Conservation (phyloP, 2,888 invertebrate species). For the Amphiduros pacificus region DNA sequence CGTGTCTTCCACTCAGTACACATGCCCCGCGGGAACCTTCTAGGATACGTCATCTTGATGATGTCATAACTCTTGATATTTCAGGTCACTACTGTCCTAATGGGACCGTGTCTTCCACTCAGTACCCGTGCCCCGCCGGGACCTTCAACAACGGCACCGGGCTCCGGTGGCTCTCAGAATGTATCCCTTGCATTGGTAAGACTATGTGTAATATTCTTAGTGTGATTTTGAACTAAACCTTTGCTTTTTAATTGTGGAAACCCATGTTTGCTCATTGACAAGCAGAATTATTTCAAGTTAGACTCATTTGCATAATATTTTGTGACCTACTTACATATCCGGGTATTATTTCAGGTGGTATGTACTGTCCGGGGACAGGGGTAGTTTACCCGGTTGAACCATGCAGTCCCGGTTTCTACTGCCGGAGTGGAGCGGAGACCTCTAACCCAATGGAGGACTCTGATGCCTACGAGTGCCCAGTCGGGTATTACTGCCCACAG, state of each 20-base stretch:
- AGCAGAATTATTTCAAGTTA: too few species aligned
- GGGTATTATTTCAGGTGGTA: slow-evolving; percentile 41
- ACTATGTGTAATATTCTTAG: too few species aligned
- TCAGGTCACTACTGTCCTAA: slow-evolving; percentile 48
- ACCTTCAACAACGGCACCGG: slow-evolving; percentile 52
- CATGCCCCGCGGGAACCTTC: slow-evolving; percentile 51
- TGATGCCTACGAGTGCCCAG: slow-evolving; percentile 50
- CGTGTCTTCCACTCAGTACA: slow-evolving; percentile 38
- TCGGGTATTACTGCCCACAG: slow-evolving; percentile 50
- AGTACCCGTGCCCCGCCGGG: slow-evolving; percentile 50
- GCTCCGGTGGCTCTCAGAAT: slow-evolving; percentile 38
- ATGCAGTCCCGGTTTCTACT: slow-evolving; percentile 52
- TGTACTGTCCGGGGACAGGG: slow-evolving; percentile 38
- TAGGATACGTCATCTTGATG: not conserved
- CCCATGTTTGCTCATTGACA: too few species aligned
- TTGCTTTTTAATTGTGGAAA: too few species aligned
- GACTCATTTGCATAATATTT: too few species aligned
- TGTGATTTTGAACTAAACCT: too few species aligned
- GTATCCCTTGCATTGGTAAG: slow-evolving; percentile 42
- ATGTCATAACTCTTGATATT: not conserved
- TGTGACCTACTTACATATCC: too few species aligned
- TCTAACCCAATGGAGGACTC: slow-evolving; percentile 43
- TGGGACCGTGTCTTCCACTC: slow-evolving; percentile 40
- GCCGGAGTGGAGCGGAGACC: slow-evolving; percentile 42
- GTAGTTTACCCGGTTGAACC: slow-evolving; percentile 41